Percentiles rank a stretch among this genome's conserved stretches.
These are phyloP conservation scores for Agriopis marginaria DNA, from an alignment of 2,888 invertebrate genomes.

Conservation along the genomic window DNA sequence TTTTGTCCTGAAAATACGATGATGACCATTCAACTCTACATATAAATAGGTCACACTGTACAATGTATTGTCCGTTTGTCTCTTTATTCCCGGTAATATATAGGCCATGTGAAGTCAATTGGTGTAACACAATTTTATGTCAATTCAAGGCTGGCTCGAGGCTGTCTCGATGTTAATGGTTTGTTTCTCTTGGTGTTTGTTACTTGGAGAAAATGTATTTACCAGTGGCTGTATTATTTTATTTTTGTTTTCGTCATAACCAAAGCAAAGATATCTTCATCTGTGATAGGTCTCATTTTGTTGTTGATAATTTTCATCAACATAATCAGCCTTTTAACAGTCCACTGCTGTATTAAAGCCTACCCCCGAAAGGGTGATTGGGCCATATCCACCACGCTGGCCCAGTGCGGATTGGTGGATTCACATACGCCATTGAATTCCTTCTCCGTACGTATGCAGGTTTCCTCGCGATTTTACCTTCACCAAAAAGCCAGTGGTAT, in stretches of 20 bases:
- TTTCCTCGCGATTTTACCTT: no score
- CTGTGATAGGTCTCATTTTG: no score
- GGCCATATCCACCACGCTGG: no score
- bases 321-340: no score
- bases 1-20: background rate
- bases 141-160: constrained; percentile 39
- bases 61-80: constrained; percentile 40
- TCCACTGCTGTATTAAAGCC: no score
- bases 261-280: background rate
- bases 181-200: background rate
- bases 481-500: no score
- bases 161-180: background rate
- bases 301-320: no score
- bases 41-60: background rate
- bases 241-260: background rate
- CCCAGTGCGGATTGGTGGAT: no score
- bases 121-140: constrained; percentile 45
- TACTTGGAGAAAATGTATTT: background rate
- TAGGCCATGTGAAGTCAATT: constrained; percentile 50
- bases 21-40: background rate
- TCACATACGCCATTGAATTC: no score
- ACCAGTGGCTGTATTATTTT: background rate
- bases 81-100: constrained; percentile 38
- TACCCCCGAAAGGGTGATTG: no score
- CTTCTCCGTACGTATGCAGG: no score